Evolutionary conservation across 2,888 invertebrate genomes (phyloP), one percentile per base, ranked within the genome.

Genomic region (Drosophila parthenogenetica): DNA sequence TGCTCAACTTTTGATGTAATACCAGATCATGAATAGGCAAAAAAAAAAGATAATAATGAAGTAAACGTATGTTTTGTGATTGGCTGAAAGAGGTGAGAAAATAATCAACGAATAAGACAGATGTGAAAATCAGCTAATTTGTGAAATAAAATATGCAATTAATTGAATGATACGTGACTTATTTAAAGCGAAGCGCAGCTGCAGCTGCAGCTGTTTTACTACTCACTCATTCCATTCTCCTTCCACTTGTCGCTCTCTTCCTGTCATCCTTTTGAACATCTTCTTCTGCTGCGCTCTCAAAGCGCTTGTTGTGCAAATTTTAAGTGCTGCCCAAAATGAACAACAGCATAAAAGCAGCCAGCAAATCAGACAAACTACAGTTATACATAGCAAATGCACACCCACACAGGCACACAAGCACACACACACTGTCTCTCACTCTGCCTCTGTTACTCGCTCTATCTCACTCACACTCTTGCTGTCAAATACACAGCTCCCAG

Each of bases 81-180:
- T 72, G 35, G 57, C 55, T 43, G 50, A 59, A 59, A 54, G 19
- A 63, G 35, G 42, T 42, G 45, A 60, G 8, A 19, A 39, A 50
- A 59, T 14, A 10, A 25, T 14, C n/a, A 2, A 43, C 37, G n/a
- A 61, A 54, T 57, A 37, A 45, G 37, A 43, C 32, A 32, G 54
- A 57, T 62, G 66, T 73, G 19, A 43, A 58, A 77, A 59, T 53
- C 49, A 60, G 45, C 62, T 63, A 77, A 63, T 73, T 63, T 75
- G 45, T 60, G 62, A 67, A 73, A 63, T 63, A 11, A 60, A 48
- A 77, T 50, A 64, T 53, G 60, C 62, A 54, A 49, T 46, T 75
- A 68, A 75, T 75, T 64, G 61, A 73, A 63, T 73, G 73, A 68
- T 73, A 67, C 66, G 73, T 57, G 53, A 19, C 39, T 35, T 48